Evolutionary conservation across 2,888 invertebrate genomes (phyloP).

Genomic region (Geotrupes spiniger): DNA sequence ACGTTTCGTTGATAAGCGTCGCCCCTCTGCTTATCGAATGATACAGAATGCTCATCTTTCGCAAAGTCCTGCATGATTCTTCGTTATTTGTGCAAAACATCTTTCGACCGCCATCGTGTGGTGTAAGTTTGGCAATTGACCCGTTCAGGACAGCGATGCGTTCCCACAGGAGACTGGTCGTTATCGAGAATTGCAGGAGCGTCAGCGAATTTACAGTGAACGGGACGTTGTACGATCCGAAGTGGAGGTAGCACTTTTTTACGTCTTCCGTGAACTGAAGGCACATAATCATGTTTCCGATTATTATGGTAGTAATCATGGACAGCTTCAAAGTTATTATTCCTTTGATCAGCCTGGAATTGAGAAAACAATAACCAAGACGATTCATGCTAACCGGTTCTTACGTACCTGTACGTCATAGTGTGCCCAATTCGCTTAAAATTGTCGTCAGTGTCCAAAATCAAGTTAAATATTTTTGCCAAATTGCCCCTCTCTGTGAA

Average conservation of each 20-base stretch:
- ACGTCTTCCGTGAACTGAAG: conserved; percentile 6
- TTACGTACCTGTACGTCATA: conserved; percentile 12
- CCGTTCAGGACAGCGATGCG: conserved; percentile 17
- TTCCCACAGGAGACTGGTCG: conserved; percentile 19
- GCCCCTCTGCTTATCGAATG: conserved; percentile 14
- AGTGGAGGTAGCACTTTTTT: conserved; percentile 6
- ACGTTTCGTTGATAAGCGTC: conserved; percentile 14
- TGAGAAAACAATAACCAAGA: neutral
- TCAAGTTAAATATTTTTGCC: conserved; percentile 10
- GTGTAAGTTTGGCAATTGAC: conserved; percentile 15
- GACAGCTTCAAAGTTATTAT: conserved; percentile 9
- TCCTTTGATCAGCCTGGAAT: conserved; percentile 8
- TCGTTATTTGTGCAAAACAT: neutral
- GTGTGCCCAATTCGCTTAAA: conserved; percentile 6
- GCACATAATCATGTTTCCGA: conserved; percentile 3
- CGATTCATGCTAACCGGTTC: neutral
- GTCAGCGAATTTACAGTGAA: conserved; percentile 10
- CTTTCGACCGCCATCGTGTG: neutral
- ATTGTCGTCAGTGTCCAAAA: conserved; percentile 11
- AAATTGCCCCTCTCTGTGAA: conserved; percentile 8
- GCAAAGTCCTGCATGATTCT: neutral
- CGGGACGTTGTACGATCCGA: conserved; percentile 11
- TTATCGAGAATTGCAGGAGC: conserved; percentile 17
- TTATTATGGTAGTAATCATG: neutral
- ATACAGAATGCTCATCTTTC: conserved; percentile 14